phyloP scores from a whole-genome alignment of 1,140 invertebrate species.

The Drosophila grimshawi region DNA sequence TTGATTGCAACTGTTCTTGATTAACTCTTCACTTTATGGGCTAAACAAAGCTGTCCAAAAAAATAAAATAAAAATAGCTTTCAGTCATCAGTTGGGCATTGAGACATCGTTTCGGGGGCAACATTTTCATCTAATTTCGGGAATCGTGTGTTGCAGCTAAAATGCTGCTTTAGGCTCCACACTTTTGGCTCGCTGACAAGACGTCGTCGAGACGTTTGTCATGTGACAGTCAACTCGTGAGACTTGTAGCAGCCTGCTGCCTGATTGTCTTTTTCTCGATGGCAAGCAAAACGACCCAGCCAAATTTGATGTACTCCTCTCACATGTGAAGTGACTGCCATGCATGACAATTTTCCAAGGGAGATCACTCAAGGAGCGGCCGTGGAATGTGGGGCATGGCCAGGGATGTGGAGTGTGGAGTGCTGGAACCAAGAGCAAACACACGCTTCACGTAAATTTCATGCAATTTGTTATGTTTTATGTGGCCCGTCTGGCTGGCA shows the following conservation, averaged over 20 bases:
- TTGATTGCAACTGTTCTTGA: slow-evolving; percentile 1
- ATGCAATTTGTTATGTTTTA: slow-evolving; percentile 84
- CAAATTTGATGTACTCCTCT: slow-evolving; percentile 59
- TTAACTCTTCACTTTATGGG: slow-evolving; percentile 9
- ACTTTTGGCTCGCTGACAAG: slow-evolving; percentile 31
- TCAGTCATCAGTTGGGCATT: slow-evolving; percentile 4
- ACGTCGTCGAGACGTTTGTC: slow-evolving; percentile 40
- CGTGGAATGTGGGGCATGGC: neutral
- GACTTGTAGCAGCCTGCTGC: slow-evolving; percentile 5
- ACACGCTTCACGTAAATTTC: slow-evolving; percentile 74
- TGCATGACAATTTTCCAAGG: slow-evolving; percentile 73
- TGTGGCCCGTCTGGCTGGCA: slow-evolving; percentile 52
- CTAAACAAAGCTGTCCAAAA: slow-evolving; percentile 15
- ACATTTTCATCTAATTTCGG: slow-evolving; percentile 5
- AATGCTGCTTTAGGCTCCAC: slow-evolving; percentile 36
- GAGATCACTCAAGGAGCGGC: no score
- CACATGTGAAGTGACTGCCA: slow-evolving; percentile 58
- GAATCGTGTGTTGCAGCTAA: slow-evolving; percentile 20
- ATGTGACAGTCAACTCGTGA: slow-evolving; percentile 11
- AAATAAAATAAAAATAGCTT: neutral
- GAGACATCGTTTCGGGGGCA: neutral
- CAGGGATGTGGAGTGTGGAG: neutral
- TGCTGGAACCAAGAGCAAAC: slow-evolving; percentile 11
- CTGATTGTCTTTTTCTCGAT: slow-evolving; percentile 59
- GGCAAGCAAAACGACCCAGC: slow-evolving; percentile 35